Evolutionary conservation across 2,113 vertebrate species (phyloP).

Genomic region (Zeus faber): DNA sequence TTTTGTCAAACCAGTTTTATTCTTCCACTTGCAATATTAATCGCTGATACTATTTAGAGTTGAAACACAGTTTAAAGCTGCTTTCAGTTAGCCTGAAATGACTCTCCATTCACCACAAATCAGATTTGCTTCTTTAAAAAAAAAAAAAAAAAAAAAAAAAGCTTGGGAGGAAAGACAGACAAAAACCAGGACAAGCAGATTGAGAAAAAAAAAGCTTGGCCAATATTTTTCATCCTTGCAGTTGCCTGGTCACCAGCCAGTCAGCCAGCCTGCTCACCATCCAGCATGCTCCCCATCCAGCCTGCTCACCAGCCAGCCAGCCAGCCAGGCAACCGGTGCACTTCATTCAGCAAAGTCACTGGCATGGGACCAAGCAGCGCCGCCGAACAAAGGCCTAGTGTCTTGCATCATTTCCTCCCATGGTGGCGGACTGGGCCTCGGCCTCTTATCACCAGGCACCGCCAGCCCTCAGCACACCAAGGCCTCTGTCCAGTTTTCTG

Average conservation of each 20-base stretch:
- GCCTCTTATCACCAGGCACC: slow-evolving; percentile 75
- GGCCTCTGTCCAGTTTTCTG: slow-evolving; percentile 35
- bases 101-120: too few species aligned
- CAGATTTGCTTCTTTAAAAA: too few species aligned
- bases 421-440: slow-evolving; percentile 57
- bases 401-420: slow-evolving; percentile 76
- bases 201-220: slow-evolving; percentile 55
- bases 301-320: slow-evolving; percentile 59
- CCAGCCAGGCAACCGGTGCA: slow-evolving; percentile 63
- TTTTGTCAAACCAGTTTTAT: too few species aligned
- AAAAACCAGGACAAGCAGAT: background rate
- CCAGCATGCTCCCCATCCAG: slow-evolving; percentile 42
- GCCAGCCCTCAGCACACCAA: slow-evolving; percentile 55
- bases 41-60: too few species aligned
- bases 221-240: slow-evolving; percentile 46
- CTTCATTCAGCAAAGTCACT: slow-evolving; percentile 68
- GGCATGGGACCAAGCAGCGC: slow-evolving; percentile 72
- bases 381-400: slow-evolving; percentile 79
- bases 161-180: slow-evolving; percentile 34
- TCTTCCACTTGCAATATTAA: too few species aligned
- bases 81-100: too few species aligned
- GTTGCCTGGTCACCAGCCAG: slow-evolving; percentile 49
- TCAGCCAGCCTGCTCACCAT: slow-evolving; percentile 6
- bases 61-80: too few species aligned
- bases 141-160: slow-evolving; percentile 25